These are phyloP conservation scores for Tinamus guttatus DNA, from an alignment of 2,113 vertebrate species.

Conservation along the genomic window DNA sequence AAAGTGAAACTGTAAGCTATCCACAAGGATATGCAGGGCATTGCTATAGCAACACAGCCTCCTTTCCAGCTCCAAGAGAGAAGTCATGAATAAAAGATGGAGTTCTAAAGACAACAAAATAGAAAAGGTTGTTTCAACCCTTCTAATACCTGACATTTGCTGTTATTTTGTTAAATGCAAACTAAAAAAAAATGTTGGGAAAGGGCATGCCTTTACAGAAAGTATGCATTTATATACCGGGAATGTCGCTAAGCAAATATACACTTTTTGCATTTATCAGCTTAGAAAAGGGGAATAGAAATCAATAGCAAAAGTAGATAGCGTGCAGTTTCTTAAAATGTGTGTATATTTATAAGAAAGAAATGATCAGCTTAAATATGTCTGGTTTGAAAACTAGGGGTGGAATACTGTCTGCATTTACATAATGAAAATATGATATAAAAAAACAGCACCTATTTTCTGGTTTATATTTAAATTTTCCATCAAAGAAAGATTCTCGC, in stretches of 20 bases:
- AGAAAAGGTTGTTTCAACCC: conserved; percentile 83
- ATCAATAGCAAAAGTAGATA: not conserved
- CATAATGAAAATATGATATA: not conserved
- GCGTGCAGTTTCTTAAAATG: conserved; percentile 27
- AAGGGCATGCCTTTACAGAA: conserved; percentile 68
- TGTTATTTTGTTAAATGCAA: conserved; percentile 83
- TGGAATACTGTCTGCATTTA: not conserved
- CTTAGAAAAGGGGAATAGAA: conserved; percentile 11
- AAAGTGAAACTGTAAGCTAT: conserved; percentile 86
- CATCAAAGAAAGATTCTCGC: not conserved
- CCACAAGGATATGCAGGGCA: conserved; percentile 85
- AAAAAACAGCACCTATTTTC: not conserved
- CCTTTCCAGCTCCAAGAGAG: conserved; percentile 81
- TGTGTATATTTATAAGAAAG: not conserved
- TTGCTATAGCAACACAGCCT: conserved; percentile 86
- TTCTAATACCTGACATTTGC: conserved; percentile 85
- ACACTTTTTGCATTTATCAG: conserved; percentile 45
- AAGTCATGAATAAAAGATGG: conserved; percentile 88
- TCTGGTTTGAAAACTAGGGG: not conserved
- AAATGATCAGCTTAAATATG: not conserved
- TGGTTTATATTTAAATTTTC: not conserved
- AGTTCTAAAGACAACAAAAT: conserved; percentile 83
- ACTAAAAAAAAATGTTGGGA: conserved; percentile 72
- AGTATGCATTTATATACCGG: conserved; percentile 67
- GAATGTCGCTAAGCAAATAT: conserved; percentile 54